Conservation (phyloP, 2,797 vertebrate species). For the Chanos chanos region DNA sequence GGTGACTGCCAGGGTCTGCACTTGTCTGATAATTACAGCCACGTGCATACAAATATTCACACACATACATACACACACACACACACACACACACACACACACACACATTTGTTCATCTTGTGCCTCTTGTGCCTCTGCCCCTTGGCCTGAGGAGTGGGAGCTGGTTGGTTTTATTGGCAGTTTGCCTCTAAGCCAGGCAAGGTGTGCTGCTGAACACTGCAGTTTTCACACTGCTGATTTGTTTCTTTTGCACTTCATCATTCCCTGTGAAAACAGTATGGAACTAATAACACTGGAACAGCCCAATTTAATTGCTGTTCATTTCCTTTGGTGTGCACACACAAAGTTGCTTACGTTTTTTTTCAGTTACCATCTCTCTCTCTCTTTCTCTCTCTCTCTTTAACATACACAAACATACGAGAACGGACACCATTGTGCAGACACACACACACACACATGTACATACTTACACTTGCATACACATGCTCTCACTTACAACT, state of each 20-base stretch:
- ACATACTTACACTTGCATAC: too few relatives aligned
- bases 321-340: constrained; percentile 29
- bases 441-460: neutral
- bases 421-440: neutral
- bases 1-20: too few relatives aligned
- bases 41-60: too few relatives aligned
- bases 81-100: constrained; percentile 7
- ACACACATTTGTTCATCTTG: constrained; percentile 8
- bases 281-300: constrained; percentile 13
- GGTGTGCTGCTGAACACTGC: constrained; percentile 28
- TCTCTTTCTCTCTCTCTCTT: too few relatives aligned
- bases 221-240: constrained; percentile 25
- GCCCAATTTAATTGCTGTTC: constrained; percentile 32
- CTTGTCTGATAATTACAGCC: too few relatives aligned
- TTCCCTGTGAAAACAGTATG: constrained; percentile 38
- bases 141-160: neutral
- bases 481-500: neutral
- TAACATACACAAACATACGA: neutral
- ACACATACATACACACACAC: neutral
- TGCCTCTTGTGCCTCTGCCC: neutral
- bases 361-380: constrained; percentile 2
- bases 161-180: constrained; percentile 1
- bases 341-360: constrained; percentile 15
- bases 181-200: constrained; percentile 13
- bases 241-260: constrained; percentile 34